A percentile compares a stretch with the other conserved stretches of the same genome.
phyloP scores from a whole-genome alignment of 2,113 vertebrate genomes.

The Phylloscopus trochiloides region DNA sequence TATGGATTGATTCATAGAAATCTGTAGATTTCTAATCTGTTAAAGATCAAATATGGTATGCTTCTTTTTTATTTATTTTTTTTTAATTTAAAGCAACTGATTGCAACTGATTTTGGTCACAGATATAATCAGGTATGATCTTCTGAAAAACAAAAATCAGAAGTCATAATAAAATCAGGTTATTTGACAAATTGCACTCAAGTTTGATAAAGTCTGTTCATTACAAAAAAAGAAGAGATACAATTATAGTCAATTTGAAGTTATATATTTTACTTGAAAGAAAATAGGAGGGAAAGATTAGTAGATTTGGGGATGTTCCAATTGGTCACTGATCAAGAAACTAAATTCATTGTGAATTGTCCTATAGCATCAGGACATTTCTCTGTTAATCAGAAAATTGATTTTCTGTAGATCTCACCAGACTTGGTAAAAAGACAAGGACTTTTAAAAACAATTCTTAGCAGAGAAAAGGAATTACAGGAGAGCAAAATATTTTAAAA shows the following conservation, averaged over 20 bases:
- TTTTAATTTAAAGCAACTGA: background rate
- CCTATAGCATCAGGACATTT: background rate
- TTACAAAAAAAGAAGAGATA: background rate
- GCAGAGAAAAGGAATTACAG: background rate
- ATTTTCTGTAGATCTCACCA: background rate
- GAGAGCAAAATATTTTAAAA: background rate
- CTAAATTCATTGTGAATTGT: background rate
- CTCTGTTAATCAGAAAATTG: background rate
- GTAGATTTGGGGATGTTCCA: background rate
- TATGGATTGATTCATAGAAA: background rate
- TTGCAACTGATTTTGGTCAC: background rate
- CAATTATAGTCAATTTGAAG: background rate
- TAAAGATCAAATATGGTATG: background rate
- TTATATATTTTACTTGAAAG: background rate
- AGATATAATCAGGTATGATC: background rate
- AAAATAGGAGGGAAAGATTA: background rate
- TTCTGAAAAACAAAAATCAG: background rate
- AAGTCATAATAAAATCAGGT: background rate
- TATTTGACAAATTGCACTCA: background rate
- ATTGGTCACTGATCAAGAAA: background rate
- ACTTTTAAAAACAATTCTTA: background rate
- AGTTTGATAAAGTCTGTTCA: background rate
- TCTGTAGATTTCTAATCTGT: background rate
- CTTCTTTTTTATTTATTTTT: background rate
- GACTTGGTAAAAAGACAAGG: background rate